Evolutionary conservation across 2,888 invertebrate genomes (phyloP), one percentile per base, ranked within the genome.

Genomic region (Aspidapion aeneum): DNA sequence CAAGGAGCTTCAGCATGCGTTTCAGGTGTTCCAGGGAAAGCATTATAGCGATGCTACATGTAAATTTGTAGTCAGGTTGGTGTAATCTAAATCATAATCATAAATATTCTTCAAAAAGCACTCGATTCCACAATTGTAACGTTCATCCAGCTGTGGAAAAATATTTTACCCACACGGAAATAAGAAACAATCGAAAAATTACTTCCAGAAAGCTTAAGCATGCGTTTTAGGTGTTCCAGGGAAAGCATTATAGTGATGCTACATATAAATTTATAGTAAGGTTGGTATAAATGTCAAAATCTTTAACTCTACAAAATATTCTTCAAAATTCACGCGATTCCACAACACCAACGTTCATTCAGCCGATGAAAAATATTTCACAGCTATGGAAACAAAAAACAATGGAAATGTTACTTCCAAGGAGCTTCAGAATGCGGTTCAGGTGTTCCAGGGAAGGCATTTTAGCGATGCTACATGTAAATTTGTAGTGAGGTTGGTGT

Each of bases 181-280:
- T 70, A 16, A 71, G 73, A 63, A 66, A 64, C 20, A 72, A 73
- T 55, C 77, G 78, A 1, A 72, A 71, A 62, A 72, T 78, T 50
- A 70, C 72, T 1, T 73, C 77, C 1, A 75, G 74, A 62, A 77
- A 78, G 61, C 72, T 78, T 0, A 77, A 77, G 61, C 72, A 74
- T 50, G 77, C 78, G 1, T 78, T 78, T 69, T 75, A 74, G 58
- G 73, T 71, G 1, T 77, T 77, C 62, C 78, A 78, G 61, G 75
- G 75, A 2, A 75, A 71, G 54, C 74, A 72, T 55, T 78, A 75
- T 65, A 77, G 77, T 0, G 77, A 78, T 57, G 72, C 71, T 2
- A 69, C 74, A 1, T 78, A 77, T 62, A 78, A 78, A 68, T 77
- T 78, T 62, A 75, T 78, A 16, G 78, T 78, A 12, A 66, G 66